Base-by-base conservation (phyloP, 2,797 vertebrate genomes). In the Mormyrus hasselquistii region DNA sequence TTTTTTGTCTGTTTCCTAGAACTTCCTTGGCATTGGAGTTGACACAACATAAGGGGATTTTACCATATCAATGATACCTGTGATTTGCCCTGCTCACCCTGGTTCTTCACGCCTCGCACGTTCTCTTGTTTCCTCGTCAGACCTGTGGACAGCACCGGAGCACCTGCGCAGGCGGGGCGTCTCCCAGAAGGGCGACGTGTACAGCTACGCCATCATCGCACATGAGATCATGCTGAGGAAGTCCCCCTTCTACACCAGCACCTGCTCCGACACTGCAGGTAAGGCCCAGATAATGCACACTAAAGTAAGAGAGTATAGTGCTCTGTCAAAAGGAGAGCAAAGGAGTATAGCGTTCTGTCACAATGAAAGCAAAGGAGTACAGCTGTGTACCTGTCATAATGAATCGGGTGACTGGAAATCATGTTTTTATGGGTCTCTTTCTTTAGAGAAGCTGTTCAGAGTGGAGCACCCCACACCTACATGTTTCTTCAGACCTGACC, bases 121-220 rank as follows among this genome's bases (percentile, higher is more conserved):
- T 59, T 84, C 34, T 87, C 86, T 3, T 34, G 22, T 87, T 59
- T 12, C 22, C 12, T 86, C 19, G 47, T 76, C 65, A 96, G 96
- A 96, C 92, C 87, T 96, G 90, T 96, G 95, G 98, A 98, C 96
- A 0, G 97, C 98, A 34, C 98, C 98, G 0, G 98, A 99, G 92
- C 98, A 98, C 86, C 95, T 99, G 82, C 97, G 97, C 85, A 92
- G 91, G 0, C 93, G 95, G 88, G 95, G 94, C 8, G 92, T 95
- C 7, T 99, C 98, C 53, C 98, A 99, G 94, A 99, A 98, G 92
- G 98, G 98, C 79, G 98, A 99, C 0, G 96, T 99, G 8, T 99
- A 99, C 93, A 98, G 98, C 94, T 99, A 97, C 0, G 97, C 96
- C 47, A 96, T 99, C 92, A 97, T 99, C 44, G 96, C 96, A 16